Evolutionary conservation across 1,140 invertebrate species (phyloP), one percentile per base, ranked within the genome.

Genomic region (Bombus picipes): DNA sequence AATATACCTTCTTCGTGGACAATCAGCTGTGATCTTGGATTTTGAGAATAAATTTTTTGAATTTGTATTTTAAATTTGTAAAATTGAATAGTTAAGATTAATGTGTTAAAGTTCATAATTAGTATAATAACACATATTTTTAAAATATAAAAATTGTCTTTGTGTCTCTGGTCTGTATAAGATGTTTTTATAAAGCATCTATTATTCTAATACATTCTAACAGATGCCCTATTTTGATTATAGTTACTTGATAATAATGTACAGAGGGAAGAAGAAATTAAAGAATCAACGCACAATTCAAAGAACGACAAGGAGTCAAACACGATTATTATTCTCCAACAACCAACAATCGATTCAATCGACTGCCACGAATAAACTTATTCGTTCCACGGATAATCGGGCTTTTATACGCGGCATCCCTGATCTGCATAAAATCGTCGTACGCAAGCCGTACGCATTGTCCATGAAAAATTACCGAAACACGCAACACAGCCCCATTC

Each of bases 381-480:
- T 70, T 76, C 72, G 53, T 82, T 34, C 71, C 39, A 39, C 15
- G 18, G 13, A 32, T 77, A 77, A 76, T 83, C 81, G 41, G 2
- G 15, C 34, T 77, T 77, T 77, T 83, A 57, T 77, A 41, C 43
- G 32, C 37, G 62, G 13, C 25, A 59, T 79, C 76, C n/a, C 72
- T 47, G 83, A 84, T 85, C 77, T 80, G 83, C 83, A 85, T 85
- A 80, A 85, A 85, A 85, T 80, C 75, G 53, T 9, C n/a, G 66
- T 28, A 84, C 47, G 41, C 65, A 75, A 68, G 76, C 59, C 83
- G 76, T 8, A 8, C 25, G 41, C 43, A 76, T 85, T 86, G 86
- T 86, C 86, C 82, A 62, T 91, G 89, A 91, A 91, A 91, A 91
- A 91, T 91, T 65, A 90, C 86, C 81, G 84, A 88, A 89, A 91